Base-by-base conservation (phyloP, 1,140 invertebrate species). In the Drosophila pruinosa region DNA sequence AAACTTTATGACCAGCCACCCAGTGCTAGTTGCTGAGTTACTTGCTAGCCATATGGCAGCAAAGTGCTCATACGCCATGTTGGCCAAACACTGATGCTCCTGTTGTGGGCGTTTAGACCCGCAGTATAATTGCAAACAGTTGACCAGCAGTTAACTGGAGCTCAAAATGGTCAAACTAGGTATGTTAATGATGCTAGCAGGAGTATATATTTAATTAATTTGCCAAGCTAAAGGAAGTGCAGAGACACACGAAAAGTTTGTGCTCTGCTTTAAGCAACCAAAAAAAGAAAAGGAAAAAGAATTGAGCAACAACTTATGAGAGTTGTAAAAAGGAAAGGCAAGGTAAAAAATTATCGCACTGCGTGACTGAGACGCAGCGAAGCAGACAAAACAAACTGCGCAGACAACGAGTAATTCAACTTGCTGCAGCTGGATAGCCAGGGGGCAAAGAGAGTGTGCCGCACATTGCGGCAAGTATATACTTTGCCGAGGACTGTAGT, bases 1-100 rank as follows among this genome's bases (percentile, higher is more conserved):
- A 83, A 78, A 71, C 52, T 83, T 83, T 82, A 77, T 65, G 41
- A 15, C 28, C 12, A 31, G 2, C n/a, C 26, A 53, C n/a, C 14
- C 10, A 14, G 5, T 17, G 47, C 47, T 31, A 6, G 41, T n/a
- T 53, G 17, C 6, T n/a, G n/a, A n/a, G n/a, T n/a, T n/a, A n/a
- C n/a, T n/a, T n/a, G n/a, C n/a, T n/a, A n/a, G n/a, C 34, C 19
- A 43, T 8, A 31, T 53, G 59, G 38, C 50, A 15, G 39, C 8
- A 53, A 22, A 22, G 38, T n/a, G 43, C 14, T 26, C 31, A 62
- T 52, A 39, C 21, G 10, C 19, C 21, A 28, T 28, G 45, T 39
- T 62, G 58, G 45, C 14, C 8, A 7, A 17, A 15, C 4, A 5
- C 28, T 52, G 48, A 19, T 36, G 28, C 48, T 21, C 8, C 8